Percentiles rank a stretch among this genome's conserved stretches.
These are phyloP conservation scores for Falcunculus frontatus DNA, from an alignment of 2,113 vertebrate species.

Conservation along the genomic window DNA sequence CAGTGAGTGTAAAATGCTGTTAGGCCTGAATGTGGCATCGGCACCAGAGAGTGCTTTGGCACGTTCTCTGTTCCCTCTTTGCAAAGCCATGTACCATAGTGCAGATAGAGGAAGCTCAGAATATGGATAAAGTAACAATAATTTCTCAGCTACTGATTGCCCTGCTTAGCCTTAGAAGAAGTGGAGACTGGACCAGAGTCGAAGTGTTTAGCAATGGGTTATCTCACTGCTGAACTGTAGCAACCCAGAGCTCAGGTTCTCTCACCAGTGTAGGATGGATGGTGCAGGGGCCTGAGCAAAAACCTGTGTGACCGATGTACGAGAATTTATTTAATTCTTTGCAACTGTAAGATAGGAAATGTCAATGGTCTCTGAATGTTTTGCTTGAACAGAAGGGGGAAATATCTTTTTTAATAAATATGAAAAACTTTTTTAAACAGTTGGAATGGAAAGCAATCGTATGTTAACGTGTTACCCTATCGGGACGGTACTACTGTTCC, in stretches of 20 bases:
- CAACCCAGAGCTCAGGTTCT: no score
- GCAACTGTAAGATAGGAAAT: not conserved
- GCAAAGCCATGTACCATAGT: fast-evolving
- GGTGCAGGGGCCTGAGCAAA: fast-evolving
- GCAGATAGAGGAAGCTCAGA: not conserved
- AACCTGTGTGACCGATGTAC: fast-evolving
- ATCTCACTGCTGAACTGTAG: not conserved
- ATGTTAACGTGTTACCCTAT: fast-evolving
- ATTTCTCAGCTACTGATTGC: not conserved
- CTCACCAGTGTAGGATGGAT: fast-evolving
- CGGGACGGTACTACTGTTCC: not conserved
- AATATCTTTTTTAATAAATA: not conserved
- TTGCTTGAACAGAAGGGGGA: not conserved
- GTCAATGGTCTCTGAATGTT: not conserved
- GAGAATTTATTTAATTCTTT: not conserved
- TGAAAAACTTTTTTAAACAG: not conserved
- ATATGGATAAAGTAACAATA: not conserved
- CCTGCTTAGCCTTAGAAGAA: not conserved
- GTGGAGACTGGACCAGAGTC: not conserved
- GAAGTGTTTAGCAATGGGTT: not conserved
- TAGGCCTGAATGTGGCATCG: not conserved
- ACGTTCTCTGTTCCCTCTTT: not conserved
- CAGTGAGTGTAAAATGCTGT: not conserved
- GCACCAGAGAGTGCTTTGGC: not conserved
- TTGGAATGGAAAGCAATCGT: not conserved